A percentile compares a stretch with the other conserved stretches of the same genome.
Evolutionary conservation across 2,797 vertebrate species (phyloP).

Genomic region (Limosa lapponica): DNA sequence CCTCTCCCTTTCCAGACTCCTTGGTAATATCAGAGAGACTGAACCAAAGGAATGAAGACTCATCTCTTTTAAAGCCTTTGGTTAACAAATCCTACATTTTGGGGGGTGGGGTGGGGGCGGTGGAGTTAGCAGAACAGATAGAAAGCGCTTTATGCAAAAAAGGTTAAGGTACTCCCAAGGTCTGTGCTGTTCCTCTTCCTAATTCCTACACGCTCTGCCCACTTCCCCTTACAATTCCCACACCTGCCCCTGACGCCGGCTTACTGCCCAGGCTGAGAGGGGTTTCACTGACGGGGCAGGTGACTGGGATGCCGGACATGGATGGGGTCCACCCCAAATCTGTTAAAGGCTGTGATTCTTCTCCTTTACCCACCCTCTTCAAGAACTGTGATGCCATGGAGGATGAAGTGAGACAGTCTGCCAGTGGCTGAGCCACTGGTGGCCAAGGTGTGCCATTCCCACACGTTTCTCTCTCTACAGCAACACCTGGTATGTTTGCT

Average conservation of each 20-base stretch:
- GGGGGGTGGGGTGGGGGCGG: rapidly evolving
- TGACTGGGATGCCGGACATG: background rate
- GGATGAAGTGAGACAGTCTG: background rate
- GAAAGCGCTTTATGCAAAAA: background rate
- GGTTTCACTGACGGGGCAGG: background rate
- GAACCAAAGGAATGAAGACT: background rate
- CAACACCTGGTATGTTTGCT: background rate
- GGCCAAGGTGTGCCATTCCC: background rate
- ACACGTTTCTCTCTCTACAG: background rate
- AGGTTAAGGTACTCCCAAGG: background rate
- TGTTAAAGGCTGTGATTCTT: background rate
- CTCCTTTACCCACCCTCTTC: background rate
- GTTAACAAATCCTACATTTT: background rate
- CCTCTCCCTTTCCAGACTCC: background rate
- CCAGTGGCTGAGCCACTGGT: background rate
- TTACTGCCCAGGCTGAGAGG: background rate
- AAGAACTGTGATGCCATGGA: background rate
- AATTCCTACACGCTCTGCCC: background rate
- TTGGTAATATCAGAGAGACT: background rate
- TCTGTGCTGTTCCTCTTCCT: background rate
- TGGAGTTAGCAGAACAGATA: background rate
- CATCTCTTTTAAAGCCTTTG: background rate
- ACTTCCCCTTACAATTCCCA: background rate
- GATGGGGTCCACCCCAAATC: background rate
- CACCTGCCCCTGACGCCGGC: background rate